Evolutionary conservation across 2,888 invertebrate species (phyloP), one percentile per base, ranked within the genome.

Genomic region (Limnephilus rhombicus): DNA sequence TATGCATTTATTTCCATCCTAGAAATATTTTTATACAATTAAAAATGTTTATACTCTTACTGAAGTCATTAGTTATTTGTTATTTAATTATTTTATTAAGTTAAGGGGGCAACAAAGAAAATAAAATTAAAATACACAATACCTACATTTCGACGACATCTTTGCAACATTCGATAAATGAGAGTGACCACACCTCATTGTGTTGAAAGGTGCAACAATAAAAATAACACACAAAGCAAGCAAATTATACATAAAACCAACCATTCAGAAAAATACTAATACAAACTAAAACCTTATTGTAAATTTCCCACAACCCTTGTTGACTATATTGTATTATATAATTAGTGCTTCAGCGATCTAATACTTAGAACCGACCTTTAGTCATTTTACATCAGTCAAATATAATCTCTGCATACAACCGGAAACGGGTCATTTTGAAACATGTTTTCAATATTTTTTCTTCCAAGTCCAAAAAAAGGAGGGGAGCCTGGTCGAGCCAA

Each of bases 331-430:
- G 2, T 82, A 24, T 37, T 68, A 68, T 68, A 68, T 68, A 68
- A 68, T 68, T 68, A 24, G 68, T 68, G 68, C 68, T 24, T 68
- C 7, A 68, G n/a, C 68, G 7, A 68, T 37, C 37, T 83, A 37
- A 83, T 37, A 83, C 31, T 83, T 41, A 37, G 24, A 83, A 13
- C 83, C 24, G 13, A 24, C 34, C 31, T 34, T 24, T 34, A 37
- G 83, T 18, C 37, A 83, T 83, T 83, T 83, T 83, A 83, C 37
- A 83, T 83, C 83, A 83, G 83, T 83, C 83, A 83, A 83, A 37
- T 5, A 37, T 83, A 83, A 83, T 83, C 83, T 83, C 83, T 83
- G 37, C 37, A 37, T 37, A 37, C 83, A 37, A 3, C 18, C 24
- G 12, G 37, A 83, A 34, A 37, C 37, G 83, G 37, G 83, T 34